Evolutionary conservation across 2,797 vertebrate species (phyloP), one percentile per base, ranked within the genome.

Genomic region (Brotula barbata): DNA sequence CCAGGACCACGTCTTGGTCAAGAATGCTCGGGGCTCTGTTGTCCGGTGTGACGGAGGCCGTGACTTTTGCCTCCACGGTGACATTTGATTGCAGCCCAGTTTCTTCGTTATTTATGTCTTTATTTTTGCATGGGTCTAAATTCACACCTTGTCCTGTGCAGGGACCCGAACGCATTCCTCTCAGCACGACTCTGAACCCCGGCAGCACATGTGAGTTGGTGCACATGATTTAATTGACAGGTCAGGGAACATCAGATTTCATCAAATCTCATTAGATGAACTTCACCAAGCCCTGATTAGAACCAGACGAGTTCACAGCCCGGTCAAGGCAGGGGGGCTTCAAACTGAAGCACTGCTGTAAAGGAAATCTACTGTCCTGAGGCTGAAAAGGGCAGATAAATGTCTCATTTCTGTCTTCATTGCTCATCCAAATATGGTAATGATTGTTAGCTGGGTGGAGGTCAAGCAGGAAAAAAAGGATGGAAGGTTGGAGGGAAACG

Each of bases 301-400:
- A 85, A 74, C 75, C 64, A 66, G 69, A 79, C 62, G 71, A 69
- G 74, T 74, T 78, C 53, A 61, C 68, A 85, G 71, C 62, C 45
- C 48, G 69, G 72, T 65, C 48, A 73, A 73, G 80, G 68, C 76
- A 65, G 43, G 52, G 49, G 60, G 78, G 80, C 80, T 83, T 80
- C 81, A 77, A 82, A 77, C 86, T 83, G 82, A 83, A 85, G 75
- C 63, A 80, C 83, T 79, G 78, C 71, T 86, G 79, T 76, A 81
- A 83, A 84, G 77, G 81, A 75, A 69, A 75, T 74, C 75, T 73
- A 42, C 68, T 71, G 71, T 81, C 81, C 71, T 45, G 69, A 49
- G 72, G 82, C 74, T 71, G 61, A 77, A 79, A 68, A 58, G 68
- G 82, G 79, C 65, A 78, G 84, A 81, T 82, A 78, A 84, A 87